These are phyloP conservation scores for Limenitis camilla DNA, from an alignment of 2,888 invertebrate species.

Conservation along the genomic window DNA sequence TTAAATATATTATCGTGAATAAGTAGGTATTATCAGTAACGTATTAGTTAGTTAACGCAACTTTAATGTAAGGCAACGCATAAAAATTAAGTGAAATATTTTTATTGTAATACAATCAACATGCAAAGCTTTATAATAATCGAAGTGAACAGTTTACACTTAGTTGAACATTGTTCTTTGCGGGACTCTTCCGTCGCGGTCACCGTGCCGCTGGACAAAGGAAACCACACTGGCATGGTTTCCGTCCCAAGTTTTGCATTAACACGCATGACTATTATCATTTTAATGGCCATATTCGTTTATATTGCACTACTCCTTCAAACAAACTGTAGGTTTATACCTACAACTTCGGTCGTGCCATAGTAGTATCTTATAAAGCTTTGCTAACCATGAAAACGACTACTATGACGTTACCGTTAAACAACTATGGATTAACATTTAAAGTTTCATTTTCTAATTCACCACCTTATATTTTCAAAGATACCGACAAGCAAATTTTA, in stretches of 20 bases:
- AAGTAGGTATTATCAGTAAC: too few relatives aligned
- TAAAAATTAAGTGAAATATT: too few relatives aligned
- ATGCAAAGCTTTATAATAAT: not conserved
- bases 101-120: not conserved
- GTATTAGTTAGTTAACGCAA: too few relatives aligned
- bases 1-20: too few relatives aligned
- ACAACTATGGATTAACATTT: too few relatives aligned
- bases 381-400: too few relatives aligned
- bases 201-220: constrained; percentile 31
- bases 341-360: not conserved
- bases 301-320: not conserved
- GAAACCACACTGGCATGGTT: constrained; percentile 47
- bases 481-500: too few relatives aligned
- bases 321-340: not conserved
- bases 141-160: constrained; percentile 27
- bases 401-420: too few relatives aligned
- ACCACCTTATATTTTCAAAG: too few relatives aligned
- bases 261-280: constrained; percentile 47
- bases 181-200: constrained; percentile 26
- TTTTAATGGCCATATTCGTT: constrained; percentile 49
- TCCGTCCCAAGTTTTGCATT: constrained; percentile 33
- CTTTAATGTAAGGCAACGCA: too few relatives aligned
- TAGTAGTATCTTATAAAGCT: too few relatives aligned
- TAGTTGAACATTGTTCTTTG: constrained; percentile 25
- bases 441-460: too few relatives aligned